Percentiles rank a stretch among this genome's conserved stretches.
phyloP scores from a whole-genome alignment of 1,140 invertebrate species.

The Bilobella aurantiaca region DNA sequence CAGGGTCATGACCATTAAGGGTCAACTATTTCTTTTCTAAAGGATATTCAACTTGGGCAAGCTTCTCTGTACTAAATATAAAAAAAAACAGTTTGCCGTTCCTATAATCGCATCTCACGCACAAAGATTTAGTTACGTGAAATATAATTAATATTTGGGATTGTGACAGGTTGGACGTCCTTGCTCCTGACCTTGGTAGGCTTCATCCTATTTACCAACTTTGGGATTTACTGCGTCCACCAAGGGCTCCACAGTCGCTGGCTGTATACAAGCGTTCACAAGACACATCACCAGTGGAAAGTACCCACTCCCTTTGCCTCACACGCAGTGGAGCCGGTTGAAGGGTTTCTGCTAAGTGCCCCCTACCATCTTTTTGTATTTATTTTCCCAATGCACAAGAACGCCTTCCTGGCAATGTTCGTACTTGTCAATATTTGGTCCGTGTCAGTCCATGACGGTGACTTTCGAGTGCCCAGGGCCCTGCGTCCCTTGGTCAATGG shows the following conservation, averaged over 20 bases:
- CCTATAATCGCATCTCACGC: no score
- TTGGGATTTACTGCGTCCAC: slow-evolving; percentile 47
- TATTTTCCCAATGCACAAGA: slow-evolving; percentile 46
- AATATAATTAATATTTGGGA: no score
- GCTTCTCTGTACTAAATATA: no score
- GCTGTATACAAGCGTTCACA: slow-evolving; percentile 44
- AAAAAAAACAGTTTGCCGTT: no score
- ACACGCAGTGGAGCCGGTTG: slow-evolving; percentile 46
- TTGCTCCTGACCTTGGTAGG: slow-evolving; percentile 18
- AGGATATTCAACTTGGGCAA: no score
- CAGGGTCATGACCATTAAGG: no score
- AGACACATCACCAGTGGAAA: slow-evolving; percentile 45
- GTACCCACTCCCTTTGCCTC: slow-evolving; percentile 46
- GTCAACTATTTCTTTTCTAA: no score
- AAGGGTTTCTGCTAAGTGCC: slow-evolving; percentile 45
- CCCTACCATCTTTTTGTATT: slow-evolving; percentile 47
- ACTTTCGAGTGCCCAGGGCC: slow-evolving; percentile 41
- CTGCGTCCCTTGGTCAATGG: slow-evolving; percentile 44
- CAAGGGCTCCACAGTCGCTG: slow-evolving; percentile 41
- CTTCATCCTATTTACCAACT: slow-evolving; percentile 46
- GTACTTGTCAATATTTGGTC: slow-evolving; percentile 47
- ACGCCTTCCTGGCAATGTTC: slow-evolving; percentile 43
- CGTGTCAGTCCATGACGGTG: slow-evolving; percentile 46
- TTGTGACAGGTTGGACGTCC: slow-evolving; percentile 21
- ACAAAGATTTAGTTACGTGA: no score